Evolutionary conservation across 2,113 vertebrate genomes (phyloP).

Genomic region (Centropus bengalensis): DNA sequence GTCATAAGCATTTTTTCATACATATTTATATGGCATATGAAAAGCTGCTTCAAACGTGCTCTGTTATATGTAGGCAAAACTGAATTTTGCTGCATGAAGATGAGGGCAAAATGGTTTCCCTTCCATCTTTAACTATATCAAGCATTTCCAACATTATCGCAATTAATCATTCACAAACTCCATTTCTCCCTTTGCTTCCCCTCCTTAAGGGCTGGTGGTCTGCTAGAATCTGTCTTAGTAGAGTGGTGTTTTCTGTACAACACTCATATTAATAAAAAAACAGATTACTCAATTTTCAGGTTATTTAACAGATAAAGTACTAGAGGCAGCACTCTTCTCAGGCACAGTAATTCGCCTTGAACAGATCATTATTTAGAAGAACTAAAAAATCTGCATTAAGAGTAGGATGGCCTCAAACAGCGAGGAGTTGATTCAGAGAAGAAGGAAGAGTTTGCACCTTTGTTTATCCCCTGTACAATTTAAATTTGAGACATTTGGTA

Average conservation of each 20-base stretch:
- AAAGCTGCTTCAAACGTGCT: conserved; percentile 30
- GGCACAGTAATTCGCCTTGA: not conserved
- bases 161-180: not conserved
- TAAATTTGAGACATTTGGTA: not conserved
- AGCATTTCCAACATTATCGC: not conserved
- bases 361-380: not conserved
- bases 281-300: not conserved
- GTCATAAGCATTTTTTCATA: conserved; percentile 26
- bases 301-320: not conserved
- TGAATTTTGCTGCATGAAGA: not conserved
- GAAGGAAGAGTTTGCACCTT: not conserved
- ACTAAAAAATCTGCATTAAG: not conserved
- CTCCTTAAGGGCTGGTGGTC: not conserved
- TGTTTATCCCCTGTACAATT: not conserved
- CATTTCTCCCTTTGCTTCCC: not conserved
- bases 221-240: not conserved
- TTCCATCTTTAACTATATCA: not conserved
- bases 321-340: not conserved
- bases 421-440: not conserved
- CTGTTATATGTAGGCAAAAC: not conserved
- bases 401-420: not conserved
- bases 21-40: not conserved
- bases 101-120: not conserved
- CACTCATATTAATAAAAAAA: not conserved
- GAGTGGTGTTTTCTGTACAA: not conserved